Evolutionary conservation across 2,113 vertebrate species (phyloP).

Genomic region (Menidia beryllina): DNA sequence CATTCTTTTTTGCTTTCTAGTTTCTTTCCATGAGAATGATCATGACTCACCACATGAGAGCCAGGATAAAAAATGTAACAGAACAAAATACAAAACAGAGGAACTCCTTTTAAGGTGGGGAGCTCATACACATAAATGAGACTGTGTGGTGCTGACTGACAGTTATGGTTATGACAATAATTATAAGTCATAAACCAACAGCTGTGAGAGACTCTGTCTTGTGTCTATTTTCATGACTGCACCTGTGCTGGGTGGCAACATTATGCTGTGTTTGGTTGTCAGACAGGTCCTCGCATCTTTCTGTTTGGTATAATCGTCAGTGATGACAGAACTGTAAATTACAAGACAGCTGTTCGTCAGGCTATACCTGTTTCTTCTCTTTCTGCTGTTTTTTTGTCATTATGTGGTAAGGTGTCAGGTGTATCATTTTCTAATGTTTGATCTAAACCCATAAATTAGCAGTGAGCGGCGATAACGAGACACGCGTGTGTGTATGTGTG

Average conservation of each 20-base stretch:
- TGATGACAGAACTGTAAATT: conserved; percentile 60
- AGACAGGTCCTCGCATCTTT: conserved; percentile 24
- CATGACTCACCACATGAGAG: conserved; percentile 38
- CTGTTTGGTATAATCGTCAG: conserved; percentile 51
- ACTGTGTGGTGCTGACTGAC: conserved; percentile 45
- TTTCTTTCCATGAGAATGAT: conserved; percentile 19
- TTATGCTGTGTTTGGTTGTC: conserved; percentile 24
- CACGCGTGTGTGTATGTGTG: conserved; percentile 12
- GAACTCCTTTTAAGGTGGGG: conserved; percentile 29
- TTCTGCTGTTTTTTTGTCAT: conserved; percentile 4
- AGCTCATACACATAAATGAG: conserved; percentile 45
- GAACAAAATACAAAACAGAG: conserved; percentile 30
- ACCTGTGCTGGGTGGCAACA: conserved; percentile 43
- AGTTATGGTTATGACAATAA: conserved; percentile 67
- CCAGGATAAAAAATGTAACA: conserved; percentile 26
- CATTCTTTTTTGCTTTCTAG: conserved; percentile 1
- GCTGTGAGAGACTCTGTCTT: conserved; percentile 49
- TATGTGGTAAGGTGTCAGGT: conserved; percentile 50
- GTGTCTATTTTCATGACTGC: conserved; percentile 33
- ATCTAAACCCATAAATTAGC: conserved; percentile 62
- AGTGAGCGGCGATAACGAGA: conserved; percentile 47
- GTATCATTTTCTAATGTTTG: conserved; percentile 65
- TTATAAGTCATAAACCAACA: conserved; percentile 66
- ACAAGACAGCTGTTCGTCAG: conserved; percentile 59
- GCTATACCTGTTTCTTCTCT: conserved; percentile 25